Evolutionary conservation across 2,888 invertebrate species (phyloP), one percentile per base, ranked within the genome.

Genomic region (Serripes groenlandicus): DNA sequence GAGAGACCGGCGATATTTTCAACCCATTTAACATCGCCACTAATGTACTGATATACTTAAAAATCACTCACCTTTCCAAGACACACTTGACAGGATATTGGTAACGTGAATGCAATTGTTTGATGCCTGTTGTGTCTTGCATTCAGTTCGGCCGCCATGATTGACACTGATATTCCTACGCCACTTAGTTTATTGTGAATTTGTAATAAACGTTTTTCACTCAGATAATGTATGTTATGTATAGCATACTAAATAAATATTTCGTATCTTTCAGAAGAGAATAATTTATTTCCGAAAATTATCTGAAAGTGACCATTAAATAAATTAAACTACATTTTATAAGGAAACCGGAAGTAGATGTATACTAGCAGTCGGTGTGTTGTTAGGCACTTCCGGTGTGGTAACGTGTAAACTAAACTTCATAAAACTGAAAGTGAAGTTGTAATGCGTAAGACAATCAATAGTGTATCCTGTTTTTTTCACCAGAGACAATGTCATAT

Each of bases 21-120:
- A 2, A 18, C 35, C 34, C 4, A n/a, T 64, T n/a, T 5, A 0
- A n/a, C 34, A 18, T 1, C 7, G 18, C 18, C 34, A 2, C 0
- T 34, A 4, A 2, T 1, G 18, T 28, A 34, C 34, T n/a, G n/a
- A 62, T 23, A 35, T 42, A 49, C n/a, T 26, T 52, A 62, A 1
- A 42, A 18, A 23, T 23, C n/a, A 49, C 68, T 73, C 83, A 93
- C 94, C 92, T 93, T 93, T 89, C 93, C 93, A n/a, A 94, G 85
- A 81, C 94, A 94, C 52, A 94, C 92, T 81, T 93, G 93, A 86
- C 93, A 94, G 5, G 93, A 92, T 71, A 94, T 91, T 1, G 93
- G 93, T 75, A 94, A 85, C 9, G 93, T 93, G 81, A 93, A 93
- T 18, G 93, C 88, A 49, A 93, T 85, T 52, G 91, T 89, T 60